Evolutionary conservation across 2,113 vertebrate genomes (phyloP).

Genomic region (Phaethon lepturus): DNA sequence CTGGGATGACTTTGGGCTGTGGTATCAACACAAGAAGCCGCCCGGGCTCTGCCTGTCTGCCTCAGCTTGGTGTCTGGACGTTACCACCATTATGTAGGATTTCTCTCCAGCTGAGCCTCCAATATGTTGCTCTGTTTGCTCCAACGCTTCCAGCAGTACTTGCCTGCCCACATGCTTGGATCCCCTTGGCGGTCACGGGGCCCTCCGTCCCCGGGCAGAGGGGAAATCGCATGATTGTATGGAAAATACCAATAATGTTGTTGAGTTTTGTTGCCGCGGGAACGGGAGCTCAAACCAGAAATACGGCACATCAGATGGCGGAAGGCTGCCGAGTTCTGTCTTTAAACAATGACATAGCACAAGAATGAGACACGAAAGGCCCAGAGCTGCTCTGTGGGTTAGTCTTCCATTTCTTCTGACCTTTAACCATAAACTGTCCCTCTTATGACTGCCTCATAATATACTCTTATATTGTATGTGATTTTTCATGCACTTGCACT

Average conservation of each 20-base stretch:
- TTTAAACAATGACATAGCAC: conserved; percentile 32
- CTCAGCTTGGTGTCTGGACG: not conserved
- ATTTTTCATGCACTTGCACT: not conserved
- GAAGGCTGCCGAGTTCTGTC: not conserved
- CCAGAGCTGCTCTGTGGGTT: not conserved
- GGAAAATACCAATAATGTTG: conserved; percentile 50
- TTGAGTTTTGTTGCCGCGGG: conserved; percentile 44
- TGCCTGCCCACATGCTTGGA: not conserved
- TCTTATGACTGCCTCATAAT: not conserved
- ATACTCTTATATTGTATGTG: not conserved
- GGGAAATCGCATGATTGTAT: conserved; percentile 32
- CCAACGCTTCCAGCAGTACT: not conserved
- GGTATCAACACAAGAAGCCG: not conserved
- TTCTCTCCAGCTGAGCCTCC: not conserved
- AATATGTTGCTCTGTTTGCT: not conserved
- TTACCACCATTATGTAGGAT: not conserved
- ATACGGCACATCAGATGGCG: not conserved
- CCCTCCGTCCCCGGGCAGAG: not conserved
- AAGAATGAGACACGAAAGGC: not conserved
- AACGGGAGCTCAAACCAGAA: not conserved
- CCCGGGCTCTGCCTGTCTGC: not conserved
- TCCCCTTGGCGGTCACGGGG: not conserved
- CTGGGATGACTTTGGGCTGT: not conserved
- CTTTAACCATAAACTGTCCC: conserved; percentile 47
- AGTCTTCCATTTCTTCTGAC: conserved; percentile 27